These are phyloP conservation scores for Sarcophaga bullata DNA, from an alignment of 1,140 invertebrate genomes.

Conservation along the genomic window DNA sequence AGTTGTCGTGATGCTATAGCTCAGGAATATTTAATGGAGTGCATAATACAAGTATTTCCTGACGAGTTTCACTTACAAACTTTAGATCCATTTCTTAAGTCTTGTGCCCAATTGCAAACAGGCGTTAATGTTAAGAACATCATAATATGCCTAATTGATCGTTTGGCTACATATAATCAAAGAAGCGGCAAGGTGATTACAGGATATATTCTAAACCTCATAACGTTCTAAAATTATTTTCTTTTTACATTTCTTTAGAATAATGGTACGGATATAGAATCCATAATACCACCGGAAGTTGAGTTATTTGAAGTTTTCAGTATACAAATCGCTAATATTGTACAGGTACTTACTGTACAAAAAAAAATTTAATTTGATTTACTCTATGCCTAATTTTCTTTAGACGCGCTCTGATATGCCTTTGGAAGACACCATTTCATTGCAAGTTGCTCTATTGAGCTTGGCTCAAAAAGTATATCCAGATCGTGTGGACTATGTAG, in stretches of 20 bases:
- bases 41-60: conserved; percentile 99
- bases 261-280: conserved; percentile 72
- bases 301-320: conserved; percentile 98
- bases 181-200: conserved; percentile 70
- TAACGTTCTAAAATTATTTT: background rate
- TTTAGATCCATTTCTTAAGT: conserved; percentile 93
- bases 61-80: conserved; percentile 99
- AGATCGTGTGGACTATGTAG: conserved; percentile 93
- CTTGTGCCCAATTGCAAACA: conserved; percentile 94
- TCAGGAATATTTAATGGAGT: conserved; percentile 99
- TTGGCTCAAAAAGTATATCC: conserved; percentile 97
- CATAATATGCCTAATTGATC: conserved; percentile 95
- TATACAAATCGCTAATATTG: conserved; percentile 95
- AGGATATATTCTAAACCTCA: no score
- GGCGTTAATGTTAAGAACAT: conserved; percentile 99
- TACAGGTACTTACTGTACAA: conserved; percentile 73
- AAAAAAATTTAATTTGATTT: background rate
- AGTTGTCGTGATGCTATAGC: conserved; percentile 98
- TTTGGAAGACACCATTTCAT: conserved; percentile 93
- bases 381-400: conserved; percentile 19
- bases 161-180: conserved; percentile 86
- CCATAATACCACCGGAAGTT: conserved; percentile 86
- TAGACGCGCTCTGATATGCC: conserved; percentile 93
- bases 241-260: conserved; percentile 60
- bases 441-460: conserved; percentile 95